Conservation (phyloP, 2,797 vertebrate species). For the Siniperca scherzeri region DNA sequence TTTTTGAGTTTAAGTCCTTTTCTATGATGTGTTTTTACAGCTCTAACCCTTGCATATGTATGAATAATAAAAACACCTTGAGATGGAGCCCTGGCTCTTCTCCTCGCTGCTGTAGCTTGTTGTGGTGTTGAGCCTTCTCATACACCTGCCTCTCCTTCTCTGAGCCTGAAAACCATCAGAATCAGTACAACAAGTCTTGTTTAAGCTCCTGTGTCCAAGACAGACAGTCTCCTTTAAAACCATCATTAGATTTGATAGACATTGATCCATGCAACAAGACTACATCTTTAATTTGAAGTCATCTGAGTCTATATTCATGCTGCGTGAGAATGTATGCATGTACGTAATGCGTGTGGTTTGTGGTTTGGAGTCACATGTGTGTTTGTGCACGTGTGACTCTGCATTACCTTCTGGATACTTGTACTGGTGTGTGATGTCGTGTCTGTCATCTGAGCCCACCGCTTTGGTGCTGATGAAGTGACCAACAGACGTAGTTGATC, state of each 20-base stretch:
- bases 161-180: conserved; percentile 83
- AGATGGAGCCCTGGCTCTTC: conserved; percentile 83
- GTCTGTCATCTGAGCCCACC: conserved; percentile 86
- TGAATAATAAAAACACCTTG: conserved; percentile 49
- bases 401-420: conserved; percentile 91
- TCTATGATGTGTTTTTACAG: background rate
- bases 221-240: background rate
- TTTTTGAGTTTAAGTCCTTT: background rate
- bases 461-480: conserved; percentile 92
- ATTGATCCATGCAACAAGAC: background rate
- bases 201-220: background rate
- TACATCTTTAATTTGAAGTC: background rate
- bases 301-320: background rate
- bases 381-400: background rate
- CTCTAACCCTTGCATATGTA: background rate
- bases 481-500: conserved; percentile 82
- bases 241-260: background rate
- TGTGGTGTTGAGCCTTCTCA: conserved; percentile 85
- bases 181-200: background rate
- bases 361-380: background rate
- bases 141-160: conserved; percentile 88
- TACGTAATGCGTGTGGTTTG: background rate
- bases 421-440: conserved; percentile 94
- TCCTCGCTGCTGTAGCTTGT: conserved; percentile 75
- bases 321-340: background rate